Base-by-base conservation (phyloP, 2,888 invertebrate species). In the Sphecodes monilicornis region DNA sequence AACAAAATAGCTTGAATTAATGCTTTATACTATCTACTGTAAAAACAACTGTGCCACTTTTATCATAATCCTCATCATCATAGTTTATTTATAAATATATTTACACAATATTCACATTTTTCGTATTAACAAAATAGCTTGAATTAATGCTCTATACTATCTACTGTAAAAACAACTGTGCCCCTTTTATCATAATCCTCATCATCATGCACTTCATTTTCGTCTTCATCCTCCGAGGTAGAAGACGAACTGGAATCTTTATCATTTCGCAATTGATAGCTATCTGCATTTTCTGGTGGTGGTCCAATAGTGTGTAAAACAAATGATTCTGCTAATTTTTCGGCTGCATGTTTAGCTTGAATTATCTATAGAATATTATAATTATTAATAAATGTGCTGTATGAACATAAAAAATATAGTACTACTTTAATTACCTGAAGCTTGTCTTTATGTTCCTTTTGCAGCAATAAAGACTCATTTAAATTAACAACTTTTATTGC, bases 281-380 rank as follows among this genome's bases (percentile, higher is more conserved):
- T 95, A 88, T 95, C 95, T 50, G 91, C 89, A n/a, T 92, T 89
- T 22, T 86, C 91, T 78, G 96, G 95, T 64, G 91, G 76, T n/a
- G 95, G 93, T 3, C 94, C 94, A 0, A 95, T 93, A 91, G 94
- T 95, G 86, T 95, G 95, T 1, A 95, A 89, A 68, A 95, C 95
- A 22, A 95, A 86, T 74, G 94, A 93, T 71, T 95, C 93, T 18
- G 95, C 89, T 76, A 96, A 92, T 86, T 96, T 96, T 87, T 96
- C 96, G 1, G 96, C 95, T 10, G 96, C 96, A 93, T 96, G 95
- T 82, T 95, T 95, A 0, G 96, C 95, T 93, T 96, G 96, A 64
- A 96, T 92, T 90, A 96, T 94, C 95, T 95, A 90, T 89, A 73
- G 66, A 36, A 68, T 70, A 54, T 71, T 64, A n/a, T 18, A 50